phyloP scores from a whole-genome alignment of 2,797 vertebrate genomes.

The Artibeus jamaicensis region DNA sequence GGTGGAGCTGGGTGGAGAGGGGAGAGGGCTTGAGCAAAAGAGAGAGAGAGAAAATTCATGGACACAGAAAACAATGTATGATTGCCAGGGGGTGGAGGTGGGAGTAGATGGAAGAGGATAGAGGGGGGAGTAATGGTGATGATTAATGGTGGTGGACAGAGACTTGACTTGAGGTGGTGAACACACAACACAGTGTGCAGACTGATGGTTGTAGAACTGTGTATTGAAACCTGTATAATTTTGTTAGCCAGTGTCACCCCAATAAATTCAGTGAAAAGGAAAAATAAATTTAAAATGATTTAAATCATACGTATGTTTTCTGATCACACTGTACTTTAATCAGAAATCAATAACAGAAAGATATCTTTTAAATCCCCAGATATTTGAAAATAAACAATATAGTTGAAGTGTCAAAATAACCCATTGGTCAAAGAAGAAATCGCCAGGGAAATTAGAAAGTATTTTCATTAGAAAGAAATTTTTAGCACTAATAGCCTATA shows the following conservation, averaged over 20 bases:
- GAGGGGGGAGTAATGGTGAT: not conserved
- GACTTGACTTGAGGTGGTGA: not conserved
- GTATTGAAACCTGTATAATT: not conserved
- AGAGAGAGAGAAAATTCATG: not conserved
- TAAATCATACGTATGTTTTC: not conserved
- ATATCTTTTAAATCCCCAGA: not conserved
- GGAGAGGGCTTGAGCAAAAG: not conserved
- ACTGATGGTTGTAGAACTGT: not conserved
- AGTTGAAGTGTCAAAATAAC: not conserved
- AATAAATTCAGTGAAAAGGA: not conserved
- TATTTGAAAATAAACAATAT: not conserved
- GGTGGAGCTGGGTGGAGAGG: not conserved
- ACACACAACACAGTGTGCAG: not conserved
- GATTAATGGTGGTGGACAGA: not conserved
- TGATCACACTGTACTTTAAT: not conserved
- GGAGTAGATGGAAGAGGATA: too few species aligned
- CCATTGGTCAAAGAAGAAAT: not conserved
- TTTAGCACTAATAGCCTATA: not conserved
- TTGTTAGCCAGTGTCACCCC: not conserved
- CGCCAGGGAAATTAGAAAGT: not conserved
- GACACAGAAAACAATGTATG: not conserved
- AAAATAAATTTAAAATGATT: not conserved
- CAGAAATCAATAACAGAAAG: not conserved
- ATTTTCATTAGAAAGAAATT: not conserved
- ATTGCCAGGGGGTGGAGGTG: not conserved